Evolutionary conservation across 2,888 invertebrate species (phyloP).

Genomic region (Nesidiocoris tenuis): DNA sequence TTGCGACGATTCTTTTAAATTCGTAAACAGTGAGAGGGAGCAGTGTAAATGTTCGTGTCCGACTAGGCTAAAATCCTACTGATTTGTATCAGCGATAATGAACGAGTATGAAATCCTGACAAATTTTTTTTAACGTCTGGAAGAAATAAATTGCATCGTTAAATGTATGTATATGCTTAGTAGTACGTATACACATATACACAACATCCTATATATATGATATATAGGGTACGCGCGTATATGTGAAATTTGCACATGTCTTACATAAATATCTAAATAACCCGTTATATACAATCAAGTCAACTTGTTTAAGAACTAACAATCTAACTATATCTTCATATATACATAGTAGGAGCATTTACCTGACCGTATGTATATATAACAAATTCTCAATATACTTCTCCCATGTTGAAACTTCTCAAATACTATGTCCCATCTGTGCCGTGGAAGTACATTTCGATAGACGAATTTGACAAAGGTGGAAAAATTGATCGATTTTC

Average conservation of each 20-base stretch:
- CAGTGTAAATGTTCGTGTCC: conserved; percentile 30
- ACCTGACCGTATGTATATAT: conserved; percentile 42
- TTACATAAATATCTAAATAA: conserved; percentile 43
- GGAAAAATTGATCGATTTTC: too few species aligned
- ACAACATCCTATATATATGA: conserved; percentile 41
- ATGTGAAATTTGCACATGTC: conserved; percentile 35
- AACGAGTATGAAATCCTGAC: conserved; percentile 42
- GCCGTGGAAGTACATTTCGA: conserved; percentile 46
- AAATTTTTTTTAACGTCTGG: conserved; percentile 43
- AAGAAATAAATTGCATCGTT: conserved; percentile 39
- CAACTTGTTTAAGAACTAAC: conserved; percentile 43
- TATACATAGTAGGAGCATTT: conserved; percentile 27
- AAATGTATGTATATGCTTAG: conserved; percentile 39
- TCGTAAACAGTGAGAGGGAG: conserved; percentile 47
- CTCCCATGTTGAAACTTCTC: conserved; percentile 26
- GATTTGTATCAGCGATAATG: conserved; percentile 27
- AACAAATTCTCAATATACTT: conserved; percentile 20
- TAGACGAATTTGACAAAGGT: too few species aligned
- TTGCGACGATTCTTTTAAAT: conserved; percentile 42
- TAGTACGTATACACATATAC: conserved; percentile 35
- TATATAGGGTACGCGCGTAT: conserved; percentile 39
- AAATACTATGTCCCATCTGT: conserved; percentile 39
- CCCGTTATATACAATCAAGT: conserved; percentile 49
- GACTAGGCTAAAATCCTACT: conserved; percentile 39
- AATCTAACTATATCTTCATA: conserved; percentile 34